A percentile compares a stretch with the other conserved stretches of the same genome.
Conservation (phyloP, 2,797 vertebrate genomes). For the Okamejei kenojei region DNA sequence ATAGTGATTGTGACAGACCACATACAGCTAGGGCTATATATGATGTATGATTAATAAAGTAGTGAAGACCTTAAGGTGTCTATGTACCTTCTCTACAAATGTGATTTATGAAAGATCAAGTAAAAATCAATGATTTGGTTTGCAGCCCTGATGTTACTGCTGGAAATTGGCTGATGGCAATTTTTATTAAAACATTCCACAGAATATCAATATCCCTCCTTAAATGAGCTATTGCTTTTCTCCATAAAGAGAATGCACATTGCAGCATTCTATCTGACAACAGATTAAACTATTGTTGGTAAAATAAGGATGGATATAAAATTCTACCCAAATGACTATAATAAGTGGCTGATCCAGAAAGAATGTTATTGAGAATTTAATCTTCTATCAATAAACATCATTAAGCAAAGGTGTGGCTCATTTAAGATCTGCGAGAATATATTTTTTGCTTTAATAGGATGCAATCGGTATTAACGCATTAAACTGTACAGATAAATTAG, state of each 20-base stretch:
- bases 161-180: too few relatives aligned
- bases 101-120: too few relatives aligned
- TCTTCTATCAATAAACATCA: not conserved
- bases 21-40: too few relatives aligned
- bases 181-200: not conserved
- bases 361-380: not conserved
- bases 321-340: not conserved
- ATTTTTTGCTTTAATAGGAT: not conserved
- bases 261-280: too few relatives aligned
- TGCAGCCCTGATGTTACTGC: too few relatives aligned
- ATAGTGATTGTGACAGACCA: too few relatives aligned
- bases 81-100: too few relatives aligned
- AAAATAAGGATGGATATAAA: not conserved
- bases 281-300: not conserved
- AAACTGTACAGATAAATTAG: not conserved
- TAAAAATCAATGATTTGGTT: too few relatives aligned
- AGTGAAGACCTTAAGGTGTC: too few relatives aligned
- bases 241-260: too few relatives aligned
- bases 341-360: not conserved
- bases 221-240: not conserved
- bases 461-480: not conserved
- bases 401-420: not conserved
- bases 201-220: not conserved
- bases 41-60: too few relatives aligned
- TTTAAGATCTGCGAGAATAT: not conserved